These are phyloP conservation scores for Bubalus kerabau DNA, from an alignment of 2,113 vertebrate genomes.

Conservation along the genomic window DNA sequence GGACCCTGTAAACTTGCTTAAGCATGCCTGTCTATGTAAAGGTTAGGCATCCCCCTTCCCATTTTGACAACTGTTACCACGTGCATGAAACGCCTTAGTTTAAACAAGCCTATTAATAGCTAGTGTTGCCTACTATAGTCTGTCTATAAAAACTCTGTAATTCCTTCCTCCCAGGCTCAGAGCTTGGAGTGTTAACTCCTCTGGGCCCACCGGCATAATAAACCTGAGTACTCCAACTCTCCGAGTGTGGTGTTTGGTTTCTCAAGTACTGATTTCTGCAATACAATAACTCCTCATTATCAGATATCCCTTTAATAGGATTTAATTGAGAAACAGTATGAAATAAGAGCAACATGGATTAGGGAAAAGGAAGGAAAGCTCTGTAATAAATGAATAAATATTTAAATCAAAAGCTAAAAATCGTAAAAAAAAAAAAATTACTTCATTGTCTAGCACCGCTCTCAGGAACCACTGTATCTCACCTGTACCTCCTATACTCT, in stretches of 20 bases:
- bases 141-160: not conserved
- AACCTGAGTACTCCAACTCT: not conserved
- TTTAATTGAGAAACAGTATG: not conserved
- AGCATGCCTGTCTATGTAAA: not conserved
- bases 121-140: not conserved
- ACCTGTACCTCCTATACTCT: not conserved
- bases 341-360: not conserved
- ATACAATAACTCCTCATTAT: too few relatives aligned
- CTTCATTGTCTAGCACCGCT: not conserved
- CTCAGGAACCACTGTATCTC: not conserved
- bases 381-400: not conserved
- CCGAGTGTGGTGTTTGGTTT: too few relatives aligned
- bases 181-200: not conserved
- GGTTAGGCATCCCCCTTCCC: not conserved
- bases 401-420: not conserved
- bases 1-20: not conserved
- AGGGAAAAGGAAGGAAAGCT: not conserved
- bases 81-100: not conserved
- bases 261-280: too few relatives aligned
- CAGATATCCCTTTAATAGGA: not conserved
- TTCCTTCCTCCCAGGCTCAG: not conserved
- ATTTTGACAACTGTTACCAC: not conserved
- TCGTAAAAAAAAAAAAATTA: not conserved
- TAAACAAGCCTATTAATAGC: not conserved
- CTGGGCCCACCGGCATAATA: fast-evolving